phyloP scores from a whole-genome alignment of 2,888 invertebrate species.

The Polydrusus pterygomalis region DNA sequence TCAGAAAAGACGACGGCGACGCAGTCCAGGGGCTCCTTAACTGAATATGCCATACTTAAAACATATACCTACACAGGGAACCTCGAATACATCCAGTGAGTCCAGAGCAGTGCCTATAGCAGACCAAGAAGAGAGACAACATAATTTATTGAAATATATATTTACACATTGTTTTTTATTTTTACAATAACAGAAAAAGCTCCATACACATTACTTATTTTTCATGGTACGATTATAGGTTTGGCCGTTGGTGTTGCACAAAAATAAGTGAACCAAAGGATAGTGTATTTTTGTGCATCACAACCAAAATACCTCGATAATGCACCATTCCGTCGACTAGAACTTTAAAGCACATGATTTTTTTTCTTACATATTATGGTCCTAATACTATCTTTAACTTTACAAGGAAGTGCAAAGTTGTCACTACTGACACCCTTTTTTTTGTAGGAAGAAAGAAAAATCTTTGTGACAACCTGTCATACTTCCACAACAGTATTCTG shows the following conservation, averaged over 20 bases:
- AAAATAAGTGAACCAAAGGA: no score
- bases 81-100: no score
- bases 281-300: no score
- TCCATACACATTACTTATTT: constrained; percentile 30
- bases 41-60: no score
- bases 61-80: no score
- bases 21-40: no score
- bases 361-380: not conserved
- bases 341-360: constrained; percentile 5
- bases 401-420: not conserved
- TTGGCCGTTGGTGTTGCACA: not conserved
- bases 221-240: constrained; percentile 10
- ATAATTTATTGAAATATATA: constrained; percentile 43
- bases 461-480: no score
- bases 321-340: constrained; percentile 12
- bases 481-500: not conserved
- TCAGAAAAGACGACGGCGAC: no score
- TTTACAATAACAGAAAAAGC: constrained; percentile 38
- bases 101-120: no score
- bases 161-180: constrained; percentile 43
- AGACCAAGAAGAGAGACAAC: not conserved
- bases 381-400: not conserved
- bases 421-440: no score
- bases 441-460: no score
- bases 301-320: no score